These are phyloP conservation scores for Noctua janthina DNA, from an alignment of 2,888 invertebrate species.

Conservation along the genomic window DNA sequence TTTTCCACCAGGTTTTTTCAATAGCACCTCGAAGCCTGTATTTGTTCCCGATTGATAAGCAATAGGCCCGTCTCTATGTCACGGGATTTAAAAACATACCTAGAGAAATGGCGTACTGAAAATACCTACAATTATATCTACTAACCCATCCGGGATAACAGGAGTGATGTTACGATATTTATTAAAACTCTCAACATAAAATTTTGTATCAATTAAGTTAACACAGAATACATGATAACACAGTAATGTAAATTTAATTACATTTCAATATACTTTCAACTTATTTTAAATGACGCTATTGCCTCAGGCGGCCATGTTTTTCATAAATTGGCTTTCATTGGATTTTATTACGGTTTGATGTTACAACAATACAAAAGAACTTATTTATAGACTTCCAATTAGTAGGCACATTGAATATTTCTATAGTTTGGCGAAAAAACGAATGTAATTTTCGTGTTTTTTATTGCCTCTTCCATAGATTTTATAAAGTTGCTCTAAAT, in stretches of 20 bases:
- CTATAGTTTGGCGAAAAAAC: no score
- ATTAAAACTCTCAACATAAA: not conserved
- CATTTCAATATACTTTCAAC: not conserved
- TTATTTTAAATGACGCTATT: not conserved
- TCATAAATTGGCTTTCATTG: conserved; percentile 25
- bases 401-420: not conserved
- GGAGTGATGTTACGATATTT: not conserved
- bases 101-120: not conserved
- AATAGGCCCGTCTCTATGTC: not conserved
- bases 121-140: no score
- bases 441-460: no score
- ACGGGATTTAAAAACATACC: not conserved
- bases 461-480: no score
- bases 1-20: not conserved
- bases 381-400: not conserved
- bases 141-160: not conserved
- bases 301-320: conserved; percentile 3
- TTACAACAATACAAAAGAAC: not conserved
- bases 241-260: not conserved
- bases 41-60: not conserved
- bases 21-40: not conserved
- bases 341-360: not conserved
- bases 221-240: not conserved
- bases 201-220: not conserved
- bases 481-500: no score